A percentile compares a stretch with the other conserved stretches of the same genome.
Evolutionary conservation across 2,113 vertebrate genomes (phyloP).

Genomic region (Saguinus imperator): DNA sequence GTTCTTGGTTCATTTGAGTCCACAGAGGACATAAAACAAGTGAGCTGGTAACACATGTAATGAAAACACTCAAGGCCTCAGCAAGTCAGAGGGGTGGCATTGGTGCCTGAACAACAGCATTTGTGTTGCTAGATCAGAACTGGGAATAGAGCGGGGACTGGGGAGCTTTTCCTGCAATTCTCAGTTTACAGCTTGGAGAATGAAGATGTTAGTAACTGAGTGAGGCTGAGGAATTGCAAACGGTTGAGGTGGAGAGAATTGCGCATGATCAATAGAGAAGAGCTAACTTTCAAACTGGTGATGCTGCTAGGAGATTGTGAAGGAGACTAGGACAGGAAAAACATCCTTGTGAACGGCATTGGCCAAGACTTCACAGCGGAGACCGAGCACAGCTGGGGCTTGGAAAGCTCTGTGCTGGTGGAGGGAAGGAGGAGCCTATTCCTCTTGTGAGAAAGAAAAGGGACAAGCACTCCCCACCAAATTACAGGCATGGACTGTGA

Average conservation of each 20-base stretch:
- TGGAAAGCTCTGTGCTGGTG: not conserved
- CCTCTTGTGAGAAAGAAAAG: not conserved
- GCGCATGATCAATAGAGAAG: not conserved
- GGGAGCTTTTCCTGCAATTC: not conserved
- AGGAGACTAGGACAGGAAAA: not conserved
- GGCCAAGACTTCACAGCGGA: not conserved
- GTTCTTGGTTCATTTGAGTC: not conserved
- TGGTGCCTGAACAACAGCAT: not conserved
- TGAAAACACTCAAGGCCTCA: not conserved
- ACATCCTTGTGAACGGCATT: not conserved
- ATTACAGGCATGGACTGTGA: not conserved
- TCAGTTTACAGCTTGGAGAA: not conserved
- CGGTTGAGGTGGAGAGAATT: not conserved
- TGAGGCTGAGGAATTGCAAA: not conserved
- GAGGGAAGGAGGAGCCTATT: not conserved
- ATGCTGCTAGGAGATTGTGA: not conserved
- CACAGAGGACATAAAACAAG: not conserved
- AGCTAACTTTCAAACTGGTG: not conserved
- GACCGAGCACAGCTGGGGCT: no score
- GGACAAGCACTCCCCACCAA: fast-evolving
- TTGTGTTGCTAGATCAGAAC: not conserved
- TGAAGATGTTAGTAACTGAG: not conserved
- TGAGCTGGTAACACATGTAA: not conserved
- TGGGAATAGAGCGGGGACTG: not conserved
- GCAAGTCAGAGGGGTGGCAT: not conserved